Evolutionary conservation across 2,888 invertebrate species (phyloP), one percentile per base, ranked within the genome.

Genomic region (Ligdia adustata): DNA sequence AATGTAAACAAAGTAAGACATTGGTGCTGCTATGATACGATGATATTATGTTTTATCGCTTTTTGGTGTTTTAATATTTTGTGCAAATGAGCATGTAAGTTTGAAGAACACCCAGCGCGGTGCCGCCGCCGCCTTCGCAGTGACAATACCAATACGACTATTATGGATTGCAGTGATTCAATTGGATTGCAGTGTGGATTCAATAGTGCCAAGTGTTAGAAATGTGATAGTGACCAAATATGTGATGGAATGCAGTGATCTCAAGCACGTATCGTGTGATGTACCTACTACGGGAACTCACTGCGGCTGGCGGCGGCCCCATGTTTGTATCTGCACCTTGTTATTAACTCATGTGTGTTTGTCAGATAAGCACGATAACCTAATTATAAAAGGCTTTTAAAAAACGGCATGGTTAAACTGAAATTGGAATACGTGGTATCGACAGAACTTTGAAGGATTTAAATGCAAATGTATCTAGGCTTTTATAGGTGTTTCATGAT

Each of bases 181-280:
- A 64, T 79, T 79, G 89, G 89, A 90, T 90, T 89, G 89, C 89
- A 90, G 90, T 90, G 89, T 79, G 82, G 82, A 76, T 69, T 74
- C 40, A 38, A 50, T 53, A 77, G 81, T 82, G 88, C 77, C 73
- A 66, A 81, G 85, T 87, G 87, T 73, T 71, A 60, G 72, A 73
- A 68, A 69, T 76, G 84, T 86, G 82, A 72, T 71, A 81, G 85
- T 85, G 85, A 63, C 13, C 58, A 52, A 70, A 62, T 58, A 58
- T 63, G 69, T 71, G 69, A 68, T 65, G 69, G 69, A 81, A 75
- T 87, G 82, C 76, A 81, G 84, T 86, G 82, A 52, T 32, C 16
- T 27, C 13, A 40, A 32, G 9, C 37, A 16, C 32, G 40, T 20
- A 27, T 28, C 24, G 24, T 26, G 20, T 26, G n/a, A n/a, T n/a